Evolutionary conservation across 2,888 invertebrate species (phyloP).

Genomic region (Erebia epiphron): DNA sequence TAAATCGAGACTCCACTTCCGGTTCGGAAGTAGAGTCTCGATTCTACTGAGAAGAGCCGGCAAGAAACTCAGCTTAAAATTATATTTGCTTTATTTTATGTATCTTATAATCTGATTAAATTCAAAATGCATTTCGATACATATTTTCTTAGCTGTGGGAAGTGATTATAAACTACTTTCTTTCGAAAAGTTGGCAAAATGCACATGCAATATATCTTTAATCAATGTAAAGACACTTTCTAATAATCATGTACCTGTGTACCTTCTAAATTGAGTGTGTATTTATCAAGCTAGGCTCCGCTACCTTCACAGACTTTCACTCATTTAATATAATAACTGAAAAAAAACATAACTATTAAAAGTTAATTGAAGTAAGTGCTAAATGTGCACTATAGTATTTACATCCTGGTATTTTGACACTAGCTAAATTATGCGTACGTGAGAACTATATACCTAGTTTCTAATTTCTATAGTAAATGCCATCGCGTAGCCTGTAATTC

Average conservation of each 20-base stretch:
- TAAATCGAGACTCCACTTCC: no score
- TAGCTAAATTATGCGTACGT: slow-evolving; percentile 17
- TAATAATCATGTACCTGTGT: neutral
- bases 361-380: neutral
- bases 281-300: slow-evolving; percentile 11
- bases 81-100: no score
- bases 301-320: slow-evolving; percentile 14
- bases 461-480: slow-evolving; percentile 15
- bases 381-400: neutral
- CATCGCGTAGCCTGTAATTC: slow-evolving; percentile 15
- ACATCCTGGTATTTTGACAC: neutral
- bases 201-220: slow-evolving; percentile 2
- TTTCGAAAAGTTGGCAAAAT: neutral
- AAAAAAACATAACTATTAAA: neutral
- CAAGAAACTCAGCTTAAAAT: no score
- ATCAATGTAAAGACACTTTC: slow-evolving; percentile 2
- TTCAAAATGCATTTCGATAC: no score
- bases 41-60: no score
- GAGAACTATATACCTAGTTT: slow-evolving; percentile 15
- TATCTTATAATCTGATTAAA: no score
- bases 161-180: neutral
- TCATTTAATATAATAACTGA: neutral
- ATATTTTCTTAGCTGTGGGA: no score
- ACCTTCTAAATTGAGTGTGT: slow-evolving; percentile 10
- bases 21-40: no score